Evolutionary conservation across 1,140 invertebrate genomes (phyloP).

Genomic region (Neotoxoptera formosana): DNA sequence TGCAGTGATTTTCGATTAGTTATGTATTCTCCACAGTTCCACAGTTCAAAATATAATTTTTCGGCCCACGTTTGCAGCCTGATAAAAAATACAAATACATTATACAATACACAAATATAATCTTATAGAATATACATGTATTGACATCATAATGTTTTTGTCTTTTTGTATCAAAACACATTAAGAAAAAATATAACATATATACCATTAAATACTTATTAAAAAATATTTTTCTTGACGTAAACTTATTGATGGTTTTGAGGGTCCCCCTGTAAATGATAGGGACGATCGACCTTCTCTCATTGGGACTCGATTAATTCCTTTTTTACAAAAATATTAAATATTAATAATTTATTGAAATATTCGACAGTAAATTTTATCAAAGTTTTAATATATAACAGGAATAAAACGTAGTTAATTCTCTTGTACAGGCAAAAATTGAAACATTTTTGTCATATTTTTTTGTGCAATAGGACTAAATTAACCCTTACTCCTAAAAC

Average conservation of each 20-base stretch:
- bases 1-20: constrained; percentile 53
- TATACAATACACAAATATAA: background rate
- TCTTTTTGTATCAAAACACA: too few species aligned
- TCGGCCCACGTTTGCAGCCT: constrained; percentile 50
- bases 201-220: too few species aligned
- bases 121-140: background rate
- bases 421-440: too few species aligned
- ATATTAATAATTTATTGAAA: too few species aligned
- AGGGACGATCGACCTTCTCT: background rate
- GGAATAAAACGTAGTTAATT: too few species aligned
- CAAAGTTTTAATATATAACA: background rate
- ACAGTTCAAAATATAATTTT: constrained; percentile 49
- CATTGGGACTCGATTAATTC: too few species aligned
- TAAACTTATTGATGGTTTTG: background rate
- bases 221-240: background rate
- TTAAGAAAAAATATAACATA: too few species aligned
- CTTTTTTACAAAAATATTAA: background rate
- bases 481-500: too few species aligned
- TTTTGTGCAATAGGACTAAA: too few species aligned
- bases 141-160: background rate
- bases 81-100: background rate
- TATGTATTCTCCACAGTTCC: constrained; percentile 52
- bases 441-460: too few species aligned
- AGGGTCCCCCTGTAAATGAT: too few species aligned
- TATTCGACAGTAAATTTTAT: background rate